phyloP scores from a whole-genome alignment of 2,888 invertebrate species.

The Dicranocentrus wangi region DNA sequence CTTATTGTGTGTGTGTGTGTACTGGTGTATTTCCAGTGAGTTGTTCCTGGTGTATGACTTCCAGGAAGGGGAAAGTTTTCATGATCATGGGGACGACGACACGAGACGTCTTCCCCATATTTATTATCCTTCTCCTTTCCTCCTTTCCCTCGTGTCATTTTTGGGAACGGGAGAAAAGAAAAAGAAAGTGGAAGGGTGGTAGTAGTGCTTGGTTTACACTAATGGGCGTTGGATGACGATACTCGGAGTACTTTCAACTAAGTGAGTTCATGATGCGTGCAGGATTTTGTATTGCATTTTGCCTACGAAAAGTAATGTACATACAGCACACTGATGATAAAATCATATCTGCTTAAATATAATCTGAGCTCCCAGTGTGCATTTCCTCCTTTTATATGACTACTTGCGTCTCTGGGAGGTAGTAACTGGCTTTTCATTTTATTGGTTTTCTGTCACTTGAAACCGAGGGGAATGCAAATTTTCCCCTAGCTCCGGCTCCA shows the following conservation, averaged over 20 bases:
- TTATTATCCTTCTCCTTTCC: conserved; percentile 31
- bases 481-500: too few relatives aligned
- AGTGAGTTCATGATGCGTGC: too few relatives aligned
- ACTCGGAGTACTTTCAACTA: too few relatives aligned
- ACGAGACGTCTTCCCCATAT: conserved; percentile 52
- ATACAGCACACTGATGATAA: too few relatives aligned
- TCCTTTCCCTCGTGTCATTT: neutral
- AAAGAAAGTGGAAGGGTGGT: neutral
- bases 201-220: neutral
- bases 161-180: neutral
- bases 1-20: neutral
- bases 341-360: too few relatives aligned
- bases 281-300: too few relatives aligned
- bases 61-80: conserved; percentile 34
- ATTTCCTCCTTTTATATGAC: neutral
- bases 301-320: too few relatives aligned
- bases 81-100: conserved; percentile 50
- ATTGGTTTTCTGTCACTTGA: conserved; percentile 56
- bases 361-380: too few relatives aligned
- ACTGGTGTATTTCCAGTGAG: neutral
- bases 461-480: conserved; percentile 51
- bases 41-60: neutral
- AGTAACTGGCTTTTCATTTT: conserved; percentile 46
- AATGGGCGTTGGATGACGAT: conserved; percentile 24
- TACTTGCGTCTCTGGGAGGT: neutral